These are phyloP conservation scores for Tiliqua scincoides DNA, from an alignment of 2,113 vertebrate species.

Conservation along the genomic window DNA sequence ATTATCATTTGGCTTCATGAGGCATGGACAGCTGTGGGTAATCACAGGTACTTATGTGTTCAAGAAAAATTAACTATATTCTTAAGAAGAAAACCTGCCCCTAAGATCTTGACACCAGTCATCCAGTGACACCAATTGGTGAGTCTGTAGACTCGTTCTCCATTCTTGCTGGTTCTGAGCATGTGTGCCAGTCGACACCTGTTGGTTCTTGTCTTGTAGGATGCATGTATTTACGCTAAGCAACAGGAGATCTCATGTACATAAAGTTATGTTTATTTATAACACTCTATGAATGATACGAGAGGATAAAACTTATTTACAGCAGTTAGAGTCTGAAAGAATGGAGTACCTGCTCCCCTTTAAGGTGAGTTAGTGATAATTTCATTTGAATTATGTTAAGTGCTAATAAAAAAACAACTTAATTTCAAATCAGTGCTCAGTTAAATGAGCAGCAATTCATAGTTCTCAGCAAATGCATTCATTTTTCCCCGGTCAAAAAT, in stretches of 20 bases:
- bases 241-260: background rate
- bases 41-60: no score
- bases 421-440: background rate
- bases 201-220: background rate
- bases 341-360: background rate
- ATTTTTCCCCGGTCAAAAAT: background rate
- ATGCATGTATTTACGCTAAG: background rate
- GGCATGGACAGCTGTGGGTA: no score
- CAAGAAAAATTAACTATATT: no score
- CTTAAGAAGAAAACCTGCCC: background rate
- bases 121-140: background rate
- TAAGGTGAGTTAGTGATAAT: slow-evolving; percentile 39
- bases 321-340: slow-evolving; percentile 24
- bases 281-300: slow-evolving; percentile 22
- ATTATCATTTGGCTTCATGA: no score
- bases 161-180: background rate
- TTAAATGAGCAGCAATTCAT: background rate
- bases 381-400: slow-evolving; percentile 28
- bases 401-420: slow-evolving; percentile 47
- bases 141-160: background rate
- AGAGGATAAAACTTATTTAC: background rate
- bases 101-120: background rate
- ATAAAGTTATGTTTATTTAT: background rate
- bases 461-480: background rate
- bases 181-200: background rate